Base-by-base conservation (phyloP, 2,888 invertebrate species). In the Boloria selene region DNA sequence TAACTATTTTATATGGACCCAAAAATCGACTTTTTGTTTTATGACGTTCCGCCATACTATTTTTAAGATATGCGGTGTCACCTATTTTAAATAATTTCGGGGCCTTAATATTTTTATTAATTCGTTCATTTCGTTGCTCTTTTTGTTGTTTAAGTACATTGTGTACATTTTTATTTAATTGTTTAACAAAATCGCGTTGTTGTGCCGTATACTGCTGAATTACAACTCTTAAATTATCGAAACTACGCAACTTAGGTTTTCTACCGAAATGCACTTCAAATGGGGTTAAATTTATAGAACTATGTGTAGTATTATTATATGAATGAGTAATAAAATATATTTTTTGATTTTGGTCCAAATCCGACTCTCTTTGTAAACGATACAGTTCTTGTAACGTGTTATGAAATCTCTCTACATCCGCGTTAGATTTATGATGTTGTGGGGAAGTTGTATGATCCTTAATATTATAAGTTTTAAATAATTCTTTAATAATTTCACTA, bases 391-490 rank as follows among this genome's bases (percentile, higher is more conserved):
- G 54, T 38, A 54, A 31, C 2, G 52, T 52, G 44, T 59, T 72
- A 59, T 71, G 71, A 26, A 72, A 31, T 61, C 72, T 31, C 64
- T 73, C 71, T 47, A 31, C 31, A 31, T 31, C 31, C 7, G 31
- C 31, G 7, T 31, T 31, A 31, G 7, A 31, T 31, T 31, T 7
- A 31, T 31, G 7, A 31, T 31, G 7, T 31, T 31, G 7, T 31
- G 31, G 31, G 7, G 31, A 31, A 31, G 69, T 72, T 5, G 66
- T 70, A 51, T 72, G 71, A 58, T 72, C 59, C 16, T 38, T 56
- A 16, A 68, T 72, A 61, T 65, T 58, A 56, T 70, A 71, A 0
- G 68, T 71, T 65, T 64, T 55, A 58, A 72, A 71, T 38, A 71
- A 55, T 58, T 71, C 70, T 14, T 61, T 67, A 10, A 72, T 45